Percentiles rank a stretch among this genome's conserved stretches.
These are phyloP conservation scores for Connochaetes taurinus DNA, from an alignment of 2,113 vertebrate species.

Conservation along the genomic window DNA sequence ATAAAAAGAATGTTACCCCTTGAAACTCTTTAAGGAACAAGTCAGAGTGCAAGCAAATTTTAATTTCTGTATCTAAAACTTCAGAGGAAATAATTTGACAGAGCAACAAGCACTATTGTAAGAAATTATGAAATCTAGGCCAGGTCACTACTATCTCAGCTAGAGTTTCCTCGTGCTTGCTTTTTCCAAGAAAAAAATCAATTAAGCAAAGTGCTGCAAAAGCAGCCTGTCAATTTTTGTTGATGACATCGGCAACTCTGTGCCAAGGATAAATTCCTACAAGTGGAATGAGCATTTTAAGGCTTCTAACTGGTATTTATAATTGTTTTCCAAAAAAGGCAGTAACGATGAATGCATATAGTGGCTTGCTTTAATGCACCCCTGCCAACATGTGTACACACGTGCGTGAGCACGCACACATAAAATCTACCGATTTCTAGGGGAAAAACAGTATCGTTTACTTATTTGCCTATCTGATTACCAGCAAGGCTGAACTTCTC, in stretches of 20 bases:
- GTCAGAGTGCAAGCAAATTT: neutral
- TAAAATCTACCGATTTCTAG: neutral
- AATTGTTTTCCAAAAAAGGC: neutral
- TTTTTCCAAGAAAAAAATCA: neutral
- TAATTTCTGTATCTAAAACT: neutral
- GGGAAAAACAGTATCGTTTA: neutral
- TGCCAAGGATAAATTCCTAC: neutral
- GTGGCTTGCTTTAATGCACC: neutral
- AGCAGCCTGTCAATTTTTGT: neutral
- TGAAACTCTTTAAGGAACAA: neutral
- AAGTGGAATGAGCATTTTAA: neutral
- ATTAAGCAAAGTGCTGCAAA: neutral
- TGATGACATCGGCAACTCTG: neutral
- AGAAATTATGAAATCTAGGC: neutral
- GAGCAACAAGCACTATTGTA: neutral
- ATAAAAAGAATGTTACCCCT: conserved; percentile 22
- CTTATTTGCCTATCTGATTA: neutral
- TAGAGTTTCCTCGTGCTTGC: neutral
- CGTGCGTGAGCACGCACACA: accelerated
- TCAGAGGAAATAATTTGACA: neutral
- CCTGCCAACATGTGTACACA: neutral
- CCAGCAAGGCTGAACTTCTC: neutral
- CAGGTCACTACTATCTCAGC: neutral
- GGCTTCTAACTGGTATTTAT: neutral
- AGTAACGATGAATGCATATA: accelerated